A percentile compares a stretch with the other conserved stretches of the same genome.
Conservation (phyloP, 2,113 vertebrate species). For the Seriola rivoliana region DNA sequence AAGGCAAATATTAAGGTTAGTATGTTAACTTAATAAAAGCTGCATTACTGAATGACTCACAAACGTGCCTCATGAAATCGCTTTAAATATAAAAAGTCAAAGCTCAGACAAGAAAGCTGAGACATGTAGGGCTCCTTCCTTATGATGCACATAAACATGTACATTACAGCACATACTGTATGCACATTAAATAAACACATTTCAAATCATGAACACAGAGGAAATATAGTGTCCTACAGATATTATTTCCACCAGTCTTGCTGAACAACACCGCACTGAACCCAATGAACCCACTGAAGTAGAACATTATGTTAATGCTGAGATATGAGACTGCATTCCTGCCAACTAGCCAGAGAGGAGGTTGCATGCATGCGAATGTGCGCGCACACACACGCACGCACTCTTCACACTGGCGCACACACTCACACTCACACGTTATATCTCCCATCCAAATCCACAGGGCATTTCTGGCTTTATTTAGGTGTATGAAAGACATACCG, state of each 20-base stretch:
- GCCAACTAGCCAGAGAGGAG: conserved; percentile 49
- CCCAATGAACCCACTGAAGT: conserved; percentile 55
- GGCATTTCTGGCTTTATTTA: conserved; percentile 52
- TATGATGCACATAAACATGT: background rate
- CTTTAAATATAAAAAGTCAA: conserved; percentile 6
- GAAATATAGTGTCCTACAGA: background rate
- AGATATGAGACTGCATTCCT: conserved; percentile 61
- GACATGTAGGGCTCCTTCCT: background rate
- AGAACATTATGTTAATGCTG: conserved; percentile 63
- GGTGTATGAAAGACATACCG: conserved; percentile 44
- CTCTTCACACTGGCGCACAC: conserved; percentile 19
- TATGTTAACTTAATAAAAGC: background rate
- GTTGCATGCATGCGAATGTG: conserved; percentile 20
- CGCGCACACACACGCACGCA: background rate
- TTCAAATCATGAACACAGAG: background rate
- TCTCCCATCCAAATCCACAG: conserved; percentile 43
- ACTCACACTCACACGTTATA: background rate
- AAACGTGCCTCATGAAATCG: conserved; percentile 2
- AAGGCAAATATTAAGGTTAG: background rate
- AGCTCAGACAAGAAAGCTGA: background rate
- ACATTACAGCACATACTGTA: background rate
- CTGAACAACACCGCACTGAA: conserved; percentile 47
- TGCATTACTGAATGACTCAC: conserved; percentile 9
- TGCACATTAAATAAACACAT: conserved; percentile 11
- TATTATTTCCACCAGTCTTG: background rate